Percentiles rank a stretch among this genome's conserved stretches.
phyloP scores from a whole-genome alignment of 2,113 vertebrate genomes.

The Hemiprocne comata region DNA sequence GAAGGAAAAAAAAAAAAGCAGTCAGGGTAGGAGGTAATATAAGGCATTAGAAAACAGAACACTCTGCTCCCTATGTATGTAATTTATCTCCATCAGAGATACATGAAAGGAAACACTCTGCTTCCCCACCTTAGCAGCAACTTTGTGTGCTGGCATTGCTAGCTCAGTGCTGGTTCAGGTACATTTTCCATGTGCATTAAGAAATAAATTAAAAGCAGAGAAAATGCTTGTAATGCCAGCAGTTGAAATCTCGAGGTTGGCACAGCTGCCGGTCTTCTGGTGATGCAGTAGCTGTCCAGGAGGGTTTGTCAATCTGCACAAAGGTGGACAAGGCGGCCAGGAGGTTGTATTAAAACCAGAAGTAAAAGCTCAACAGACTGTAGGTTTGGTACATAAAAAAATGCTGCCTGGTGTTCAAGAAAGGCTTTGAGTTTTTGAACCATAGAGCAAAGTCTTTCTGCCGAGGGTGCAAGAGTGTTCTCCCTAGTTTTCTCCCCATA shows the following conservation, averaged over 20 bases:
- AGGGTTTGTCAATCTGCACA: neutral
- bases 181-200: constrained; percentile 30
- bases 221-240: neutral
- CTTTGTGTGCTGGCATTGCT: neutral
- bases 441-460: neutral
- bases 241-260: neutral
- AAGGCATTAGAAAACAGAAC: neutral
- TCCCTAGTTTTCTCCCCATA: neutral
- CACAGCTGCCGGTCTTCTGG: neutral
- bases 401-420: neutral
- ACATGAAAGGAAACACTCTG: neutral
- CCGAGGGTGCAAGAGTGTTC: rapidly evolving
- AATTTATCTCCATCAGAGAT: constrained; percentile 52
- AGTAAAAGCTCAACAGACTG: neutral
- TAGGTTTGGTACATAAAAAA: neutral
- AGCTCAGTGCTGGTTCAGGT: neutral
- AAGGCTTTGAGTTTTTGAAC: neutral
- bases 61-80: neutral
- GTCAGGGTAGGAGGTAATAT: neutral
- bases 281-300: neutral
- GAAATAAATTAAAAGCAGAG: constrained; percentile 46
- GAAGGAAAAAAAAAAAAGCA: neutral
- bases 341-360: neutral
- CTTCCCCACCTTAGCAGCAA: neutral
- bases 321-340: neutral